Evolutionary conservation across 2,113 vertebrate genomes (phyloP).

Genomic region (Oryctolagus cuniculus): DNA sequence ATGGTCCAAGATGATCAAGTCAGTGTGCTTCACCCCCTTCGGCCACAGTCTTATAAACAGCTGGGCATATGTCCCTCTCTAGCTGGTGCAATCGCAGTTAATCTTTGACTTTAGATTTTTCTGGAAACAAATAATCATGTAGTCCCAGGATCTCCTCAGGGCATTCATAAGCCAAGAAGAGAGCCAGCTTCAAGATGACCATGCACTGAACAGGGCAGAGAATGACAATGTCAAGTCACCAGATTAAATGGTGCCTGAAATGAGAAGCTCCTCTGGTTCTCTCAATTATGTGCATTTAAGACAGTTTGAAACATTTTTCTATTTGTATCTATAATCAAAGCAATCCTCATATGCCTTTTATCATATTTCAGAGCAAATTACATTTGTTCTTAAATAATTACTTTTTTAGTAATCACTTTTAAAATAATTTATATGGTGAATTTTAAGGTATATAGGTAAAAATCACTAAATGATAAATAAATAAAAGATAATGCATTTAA

Average conservation of each 20-base stretch:
- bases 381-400: background rate
- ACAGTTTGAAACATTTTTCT: background rate
- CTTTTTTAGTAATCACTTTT: conserved; percentile 20
- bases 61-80: too few relatives aligned
- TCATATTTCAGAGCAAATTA: background rate
- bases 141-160: background rate
- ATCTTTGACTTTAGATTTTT: background rate
- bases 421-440: conserved; percentile 28
- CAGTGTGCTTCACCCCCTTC: too few relatives aligned
- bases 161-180: background rate
- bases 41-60: background rate
- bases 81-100: too few relatives aligned
- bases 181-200: background rate
- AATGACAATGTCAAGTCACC: background rate
- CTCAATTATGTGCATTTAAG: background rate
- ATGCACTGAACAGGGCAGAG: background rate
- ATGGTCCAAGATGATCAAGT: background rate
- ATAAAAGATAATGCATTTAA: background rate
- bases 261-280: background rate
- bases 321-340: conserved; percentile 22
- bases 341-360: background rate
- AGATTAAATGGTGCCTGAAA: background rate
- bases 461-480: background rate
- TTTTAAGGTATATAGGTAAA: background rate
- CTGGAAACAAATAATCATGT: background rate